phyloP scores from a whole-genome alignment of 2,888 invertebrate genomes.

The Agonopterix heracliana region DNA sequence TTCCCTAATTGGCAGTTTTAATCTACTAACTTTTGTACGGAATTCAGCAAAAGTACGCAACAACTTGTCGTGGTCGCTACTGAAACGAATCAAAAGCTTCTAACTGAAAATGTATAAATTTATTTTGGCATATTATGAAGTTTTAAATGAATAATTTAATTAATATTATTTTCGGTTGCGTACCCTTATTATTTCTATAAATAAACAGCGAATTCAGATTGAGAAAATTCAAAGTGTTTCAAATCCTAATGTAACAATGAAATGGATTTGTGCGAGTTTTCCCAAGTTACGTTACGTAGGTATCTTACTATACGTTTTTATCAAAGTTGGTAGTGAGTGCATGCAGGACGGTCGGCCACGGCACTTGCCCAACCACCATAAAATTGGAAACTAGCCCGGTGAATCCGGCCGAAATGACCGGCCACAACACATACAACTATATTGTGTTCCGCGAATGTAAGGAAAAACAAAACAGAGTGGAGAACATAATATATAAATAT shows the following conservation, averaged over 20 bases:
- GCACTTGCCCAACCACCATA: slow-evolving; percentile 66
- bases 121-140: slow-evolving; percentile 57
- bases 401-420: slow-evolving; percentile 47
- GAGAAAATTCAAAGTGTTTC: too few relatives aligned
- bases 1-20: slow-evolving; percentile 74
- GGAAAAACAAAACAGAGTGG: too few relatives aligned
- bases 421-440: slow-evolving; percentile 39
- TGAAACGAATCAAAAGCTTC: slow-evolving; percentile 63
- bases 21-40: slow-evolving; percentile 72
- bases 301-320: slow-evolving; percentile 3
- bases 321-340: slow-evolving; percentile 8
- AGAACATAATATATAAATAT: too few relatives aligned
- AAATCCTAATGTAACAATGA: too few relatives aligned
- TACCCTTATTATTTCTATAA: background rate
- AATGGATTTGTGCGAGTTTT: too few relatives aligned
- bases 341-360: slow-evolving; percentile 26
- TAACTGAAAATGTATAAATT: slow-evolving; percentile 62
- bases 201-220: background rate
- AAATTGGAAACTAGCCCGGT: slow-evolving; percentile 65
- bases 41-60: slow-evolving; percentile 66
- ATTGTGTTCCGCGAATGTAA: slow-evolving; percentile 2
- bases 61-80: slow-evolving; percentile 67
- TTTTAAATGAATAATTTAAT: slow-evolving; percentile 49
- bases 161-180: slow-evolving; percentile 29
- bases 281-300: too few relatives aligned